Evolutionary conservation across 2,888 invertebrate species (phyloP).

Genomic region (Microdon myrmicae): DNA sequence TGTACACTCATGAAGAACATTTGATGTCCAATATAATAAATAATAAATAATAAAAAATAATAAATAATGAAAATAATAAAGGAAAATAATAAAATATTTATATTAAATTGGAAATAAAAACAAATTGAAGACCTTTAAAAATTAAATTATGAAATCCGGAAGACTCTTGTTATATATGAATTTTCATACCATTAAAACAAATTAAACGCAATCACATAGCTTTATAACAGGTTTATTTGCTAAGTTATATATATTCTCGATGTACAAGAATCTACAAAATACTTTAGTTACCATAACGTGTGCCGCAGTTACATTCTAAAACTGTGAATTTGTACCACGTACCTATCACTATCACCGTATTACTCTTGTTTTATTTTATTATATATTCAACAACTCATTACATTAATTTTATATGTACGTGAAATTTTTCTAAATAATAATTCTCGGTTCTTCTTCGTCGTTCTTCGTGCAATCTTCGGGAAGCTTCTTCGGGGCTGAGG

Average conservation of each 20-base stretch:
- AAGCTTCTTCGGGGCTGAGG: slow-evolving; percentile 59
- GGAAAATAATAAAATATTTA: no score
- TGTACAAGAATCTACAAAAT: slow-evolving; percentile 35
- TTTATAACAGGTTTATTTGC: no score
- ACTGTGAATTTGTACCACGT: slow-evolving; percentile 31
- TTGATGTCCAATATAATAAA: no score
- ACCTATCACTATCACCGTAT: background rate
- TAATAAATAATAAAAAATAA: no score
- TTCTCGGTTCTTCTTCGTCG: slow-evolving; percentile 19
- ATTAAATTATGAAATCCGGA: no score
- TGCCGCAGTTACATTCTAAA: background rate
- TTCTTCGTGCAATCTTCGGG: slow-evolving; percentile 29
- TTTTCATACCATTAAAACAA: no score
- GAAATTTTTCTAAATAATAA: slow-evolving; percentile 37
- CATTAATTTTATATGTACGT: slow-evolving; percentile 6
- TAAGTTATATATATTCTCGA: slow-evolving; percentile 11
- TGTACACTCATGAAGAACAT: no score
- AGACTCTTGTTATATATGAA: no score
- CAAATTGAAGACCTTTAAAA: no score
- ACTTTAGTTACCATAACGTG: slow-evolving; percentile 2
- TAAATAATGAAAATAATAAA: no score
- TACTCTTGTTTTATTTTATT: slow-evolving; percentile 11
- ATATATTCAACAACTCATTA: background rate
- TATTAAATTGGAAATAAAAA: no score
- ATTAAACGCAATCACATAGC: no score